Conservation (phyloP, 2,113 vertebrate species). For the Sminthopsis crassicaudata region DNA sequence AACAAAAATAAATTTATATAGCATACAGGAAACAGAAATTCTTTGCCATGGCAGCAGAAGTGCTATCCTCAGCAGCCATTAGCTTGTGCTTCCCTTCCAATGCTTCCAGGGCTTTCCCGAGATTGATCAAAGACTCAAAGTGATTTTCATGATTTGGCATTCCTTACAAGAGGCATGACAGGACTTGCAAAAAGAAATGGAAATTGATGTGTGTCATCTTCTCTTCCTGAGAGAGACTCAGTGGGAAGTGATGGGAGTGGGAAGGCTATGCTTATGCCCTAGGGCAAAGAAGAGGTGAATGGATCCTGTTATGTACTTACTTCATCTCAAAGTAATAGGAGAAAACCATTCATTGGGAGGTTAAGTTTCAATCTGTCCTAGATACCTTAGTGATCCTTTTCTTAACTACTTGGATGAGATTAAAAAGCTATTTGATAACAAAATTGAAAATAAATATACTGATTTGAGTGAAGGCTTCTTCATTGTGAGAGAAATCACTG, state of each 20-base stretch:
- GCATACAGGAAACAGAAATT: background rate
- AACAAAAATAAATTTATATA: background rate
- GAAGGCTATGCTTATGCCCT: background rate
- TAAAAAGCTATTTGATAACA: background rate
- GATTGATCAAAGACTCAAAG: background rate
- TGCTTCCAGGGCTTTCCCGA: background rate
- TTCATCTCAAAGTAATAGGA: background rate
- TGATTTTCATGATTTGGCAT: background rate
- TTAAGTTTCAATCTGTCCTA: background rate
- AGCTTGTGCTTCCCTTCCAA: background rate
- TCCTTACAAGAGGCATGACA: background rate
- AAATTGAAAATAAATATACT: background rate
- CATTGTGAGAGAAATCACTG: background rate
- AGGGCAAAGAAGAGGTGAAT: background rate
- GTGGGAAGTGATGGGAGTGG: background rate
- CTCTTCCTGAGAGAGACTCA: background rate
- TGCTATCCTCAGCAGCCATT: background rate
- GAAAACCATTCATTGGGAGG: background rate
- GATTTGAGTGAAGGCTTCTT: background rate
- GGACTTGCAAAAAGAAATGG: background rate
- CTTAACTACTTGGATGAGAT: background rate
- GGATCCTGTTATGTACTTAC: background rate
- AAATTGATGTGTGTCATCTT: background rate
- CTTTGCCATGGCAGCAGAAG: background rate
- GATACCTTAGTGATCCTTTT: background rate